These are phyloP conservation scores for Naso thynnoides DNA, from an alignment of 2,797 vertebrate species.

Conservation along the genomic window DNA sequence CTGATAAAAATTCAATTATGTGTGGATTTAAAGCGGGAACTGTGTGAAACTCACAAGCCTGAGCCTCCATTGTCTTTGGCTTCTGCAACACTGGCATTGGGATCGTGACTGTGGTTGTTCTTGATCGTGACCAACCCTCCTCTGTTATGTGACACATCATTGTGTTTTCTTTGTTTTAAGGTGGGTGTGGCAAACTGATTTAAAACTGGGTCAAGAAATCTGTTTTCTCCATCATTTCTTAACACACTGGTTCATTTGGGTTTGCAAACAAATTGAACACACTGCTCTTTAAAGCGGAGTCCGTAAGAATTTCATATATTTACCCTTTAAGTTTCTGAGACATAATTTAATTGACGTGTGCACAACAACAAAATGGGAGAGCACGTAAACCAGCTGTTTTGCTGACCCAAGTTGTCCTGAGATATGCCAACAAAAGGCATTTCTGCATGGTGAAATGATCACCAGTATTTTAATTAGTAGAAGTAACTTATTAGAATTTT, in stretches of 20 bases:
- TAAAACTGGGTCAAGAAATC: neutral
- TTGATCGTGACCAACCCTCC: neutral
- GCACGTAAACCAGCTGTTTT: no score
- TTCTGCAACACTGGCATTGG: neutral
- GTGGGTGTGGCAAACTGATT: neutral
- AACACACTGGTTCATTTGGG: neutral
- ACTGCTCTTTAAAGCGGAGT: neutral
- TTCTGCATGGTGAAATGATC: no score
- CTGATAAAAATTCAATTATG: neutral
- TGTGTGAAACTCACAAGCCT: neutral
- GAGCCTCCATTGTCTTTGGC: neutral
- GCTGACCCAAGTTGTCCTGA: no score
- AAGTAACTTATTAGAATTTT: no score
- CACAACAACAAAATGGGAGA: neutral
- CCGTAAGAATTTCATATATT: neutral
- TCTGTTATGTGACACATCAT: slow-evolving; percentile 2
- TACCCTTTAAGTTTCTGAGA: neutral
- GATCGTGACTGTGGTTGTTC: neutral
- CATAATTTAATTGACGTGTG: neutral
- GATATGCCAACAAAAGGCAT: no score
- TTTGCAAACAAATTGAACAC: neutral
- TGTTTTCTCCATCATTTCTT: neutral
- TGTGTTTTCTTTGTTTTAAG: neutral
- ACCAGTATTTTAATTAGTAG: no score
- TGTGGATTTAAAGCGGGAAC: neutral